phyloP scores from a whole-genome alignment of 2,888 invertebrate species.

The Omphaloscelis lunosa region DNA sequence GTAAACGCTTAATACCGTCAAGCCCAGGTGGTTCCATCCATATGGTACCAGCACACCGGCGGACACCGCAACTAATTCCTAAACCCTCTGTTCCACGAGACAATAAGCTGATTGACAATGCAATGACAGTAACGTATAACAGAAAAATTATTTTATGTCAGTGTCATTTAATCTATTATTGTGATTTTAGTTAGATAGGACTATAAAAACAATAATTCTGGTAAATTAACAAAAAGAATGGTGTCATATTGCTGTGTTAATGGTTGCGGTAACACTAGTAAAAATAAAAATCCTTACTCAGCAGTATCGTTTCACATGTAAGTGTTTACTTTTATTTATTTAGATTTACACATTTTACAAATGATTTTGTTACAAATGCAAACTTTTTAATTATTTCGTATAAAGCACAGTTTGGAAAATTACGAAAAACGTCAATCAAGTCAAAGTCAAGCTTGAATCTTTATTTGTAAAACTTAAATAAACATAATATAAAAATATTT shows the following conservation, averaged over 20 bases:
- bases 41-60: no score
- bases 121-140: background rate
- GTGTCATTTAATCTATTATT: no score
- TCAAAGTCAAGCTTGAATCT: background rate
- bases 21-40: no score
- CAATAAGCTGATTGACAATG: background rate
- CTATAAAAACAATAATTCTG: background rate
- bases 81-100: background rate
- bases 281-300: background rate
- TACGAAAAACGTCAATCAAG: background rate
- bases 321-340: background rate
- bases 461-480: background rate
- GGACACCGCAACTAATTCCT: no score
- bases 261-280: constrained; percentile 5
- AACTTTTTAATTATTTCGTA: background rate
- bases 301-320: constrained; percentile 3
- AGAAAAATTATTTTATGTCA: background rate
- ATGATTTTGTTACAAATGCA: background rate
- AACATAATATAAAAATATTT: no score
- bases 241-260: constrained; percentile 7
- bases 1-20: no score
- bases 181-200: no score
- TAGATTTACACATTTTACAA: background rate
- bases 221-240: background rate
- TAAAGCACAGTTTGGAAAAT: background rate